Evolutionary conservation across 2,888 invertebrate genomes (phyloP), one percentile per base, ranked within the genome.

Genomic region (Ormyrus rosae): DNA sequence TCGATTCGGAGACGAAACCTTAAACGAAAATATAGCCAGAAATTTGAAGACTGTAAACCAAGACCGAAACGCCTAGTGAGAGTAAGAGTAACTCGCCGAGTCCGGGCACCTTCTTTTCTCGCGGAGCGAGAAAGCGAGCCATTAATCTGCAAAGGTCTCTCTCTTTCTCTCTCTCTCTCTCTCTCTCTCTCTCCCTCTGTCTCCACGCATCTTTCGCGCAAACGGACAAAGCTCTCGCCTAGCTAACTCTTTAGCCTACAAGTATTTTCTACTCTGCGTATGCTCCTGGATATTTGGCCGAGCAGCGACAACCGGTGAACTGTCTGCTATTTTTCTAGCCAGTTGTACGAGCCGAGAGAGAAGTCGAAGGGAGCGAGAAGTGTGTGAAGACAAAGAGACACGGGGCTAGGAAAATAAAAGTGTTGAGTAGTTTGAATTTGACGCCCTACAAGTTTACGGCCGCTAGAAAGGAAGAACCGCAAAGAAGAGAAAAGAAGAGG

Each of bases 271-370:
- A 19, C 2, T 19, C 19, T 19, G 19, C 1, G 19, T 19, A 19
- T 19, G 34, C 34, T 34, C 34, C 19, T 19, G 19, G 19, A 19
- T 34, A 19, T 34, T 4, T 34, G 34, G 34, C 34, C 2, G 19
- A 0, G 34, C 34, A 34, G 34, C 34, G 34, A 34, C 4, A 34
- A 4, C 34, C 4, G 34, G 34, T 34, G 9, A 34, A 51, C 34
- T 34, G 0, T 19, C 34, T 8, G 53, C 53, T 10, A 67, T 2
- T 71, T 48, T 60, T 45, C 11, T n/a, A 46, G 11, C 11, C 48
- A 11, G 72, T 63, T 67, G 78, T 50, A 65, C 13, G 71, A 71
- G 61, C 61, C 73, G 63, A 79, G 79, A 77, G 71, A 76, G 79
- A 80, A 56, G 72, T 71, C 69, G 46, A 75, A 61, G 56, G n/a